These are phyloP conservation scores for Diploscapter pachys DNA, from an alignment of 1,140 invertebrate species.

Conservation along the genomic window DNA sequence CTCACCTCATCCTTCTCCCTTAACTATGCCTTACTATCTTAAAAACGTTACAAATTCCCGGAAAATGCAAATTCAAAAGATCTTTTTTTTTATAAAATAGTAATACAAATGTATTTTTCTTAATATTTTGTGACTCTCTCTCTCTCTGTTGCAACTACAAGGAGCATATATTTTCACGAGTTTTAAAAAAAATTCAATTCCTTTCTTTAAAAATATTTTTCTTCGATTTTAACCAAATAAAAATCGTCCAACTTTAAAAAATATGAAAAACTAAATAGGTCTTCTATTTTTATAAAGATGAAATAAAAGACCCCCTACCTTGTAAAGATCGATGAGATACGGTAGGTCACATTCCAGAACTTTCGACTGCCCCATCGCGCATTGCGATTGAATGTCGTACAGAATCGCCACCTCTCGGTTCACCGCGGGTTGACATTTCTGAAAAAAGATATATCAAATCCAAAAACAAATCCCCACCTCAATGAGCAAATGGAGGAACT, in stretches of 20 bases:
- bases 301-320: not conserved
- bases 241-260: not conserved
- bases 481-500: slow-evolving; percentile 46
- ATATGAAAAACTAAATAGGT: no score
- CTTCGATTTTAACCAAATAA: slow-evolving; percentile 15
- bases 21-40: no score
- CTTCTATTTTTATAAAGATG: not conserved
- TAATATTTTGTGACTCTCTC: no score
- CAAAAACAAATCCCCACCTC: slow-evolving; percentile 33
- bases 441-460: slow-evolving; percentile 6
- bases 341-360: slow-evolving; percentile 38
- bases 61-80: no score
- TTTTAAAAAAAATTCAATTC: slow-evolving; percentile 13
- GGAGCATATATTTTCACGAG: no score
- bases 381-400: slow-evolving; percentile 36
- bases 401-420: slow-evolving; percentile 24
- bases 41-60: no score
- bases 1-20: no score
- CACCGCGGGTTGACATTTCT: slow-evolving; percentile 20
- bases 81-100: no score
- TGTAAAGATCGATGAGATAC: slow-evolving; percentile 31
- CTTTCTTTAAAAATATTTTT: no score
- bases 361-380: slow-evolving; percentile 26
- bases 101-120: no score
- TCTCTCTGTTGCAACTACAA: no score